Evolutionary conservation across 2,113 vertebrate species (phyloP), one percentile per base, ranked within the genome.

Genomic region (Ahaetulla prasina): DNA sequence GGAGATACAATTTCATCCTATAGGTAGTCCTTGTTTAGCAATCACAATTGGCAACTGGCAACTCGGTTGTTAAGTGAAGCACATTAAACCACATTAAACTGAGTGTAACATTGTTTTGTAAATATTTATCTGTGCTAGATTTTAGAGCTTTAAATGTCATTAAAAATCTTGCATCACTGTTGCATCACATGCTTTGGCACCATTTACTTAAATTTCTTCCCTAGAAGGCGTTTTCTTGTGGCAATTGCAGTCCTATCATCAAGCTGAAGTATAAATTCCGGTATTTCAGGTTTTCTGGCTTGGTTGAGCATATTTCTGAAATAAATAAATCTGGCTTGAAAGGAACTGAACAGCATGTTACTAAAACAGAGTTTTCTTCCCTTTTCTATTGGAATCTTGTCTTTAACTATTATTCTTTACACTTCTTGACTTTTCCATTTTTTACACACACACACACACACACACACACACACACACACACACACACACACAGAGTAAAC

Each of bases 251-350:
- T 94, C 93, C 94, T 96, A 92, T 99, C 98, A 63, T 98, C 96
- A 0, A 97, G 97, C 97, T 99, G 98, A 95, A 97, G 94, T 49
- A 99, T 98, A 45, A 91, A 96, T 94, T 99, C 98, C 30, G 97
- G 98, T 87, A 96, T 96, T 30, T 96, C 94, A 0, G 99, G 98
- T 91, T 94, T 97, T 87, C 96, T 97, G 23, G 91, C 94, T 97
- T 99, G 98, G 54, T 93, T 97, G 86, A 0, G 98, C 97, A 2
- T 99, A 99, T 90, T 96, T 95, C 98, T 98, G 96, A 94, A 98
- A 97, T 85, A 95, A 88, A 92, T 93, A 95, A 96, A 96, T 94
- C 92, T 88, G 89, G 96, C 92, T 94, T 93, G 96, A 94, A 85
- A 93, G 89, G 91, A 92, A 95, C 25, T 93, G 18, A 93, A 89